phyloP scores from a whole-genome alignment of 2,888 invertebrate species.

The Aleiodes testaceus region DNA sequence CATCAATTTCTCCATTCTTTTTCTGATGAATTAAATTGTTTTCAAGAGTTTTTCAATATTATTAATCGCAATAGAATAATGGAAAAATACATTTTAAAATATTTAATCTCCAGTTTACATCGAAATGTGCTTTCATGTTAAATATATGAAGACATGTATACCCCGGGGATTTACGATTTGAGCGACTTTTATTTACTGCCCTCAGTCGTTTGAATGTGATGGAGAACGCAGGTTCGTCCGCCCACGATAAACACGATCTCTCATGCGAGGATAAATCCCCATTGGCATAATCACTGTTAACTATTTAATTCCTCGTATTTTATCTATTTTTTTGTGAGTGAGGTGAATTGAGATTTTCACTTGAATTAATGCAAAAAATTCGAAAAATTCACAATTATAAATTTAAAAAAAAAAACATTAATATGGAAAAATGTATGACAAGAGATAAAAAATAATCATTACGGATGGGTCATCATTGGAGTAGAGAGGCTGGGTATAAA shows the following conservation, averaged over 20 bases:
- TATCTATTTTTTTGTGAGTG: background rate
- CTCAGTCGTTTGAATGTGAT: slow-evolving; percentile 34
- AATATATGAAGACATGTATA: slow-evolving; percentile 35
- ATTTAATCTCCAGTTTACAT: slow-evolving; percentile 16
- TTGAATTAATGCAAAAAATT: no score
- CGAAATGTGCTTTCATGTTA: slow-evolving; percentile 1
- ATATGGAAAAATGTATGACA: background rate
- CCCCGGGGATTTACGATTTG: slow-evolving; percentile 37
- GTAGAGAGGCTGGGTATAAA: slow-evolving; percentile 14
- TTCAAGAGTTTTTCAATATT: no score
- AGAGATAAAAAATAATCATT: slow-evolving; percentile 32
- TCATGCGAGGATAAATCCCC: slow-evolving; percentile 9
- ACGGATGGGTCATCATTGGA: background rate
- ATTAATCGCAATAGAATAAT: background rate
- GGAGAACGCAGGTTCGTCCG: slow-evolving; percentile 31
- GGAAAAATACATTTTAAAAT: background rate
- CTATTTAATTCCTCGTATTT: background rate
- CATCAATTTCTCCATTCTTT: background rate
- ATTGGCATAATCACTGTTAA: slow-evolving; percentile 35
- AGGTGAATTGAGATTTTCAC: no score
- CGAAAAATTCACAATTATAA: slow-evolving; percentile 10
- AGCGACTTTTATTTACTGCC: slow-evolving; percentile 41
- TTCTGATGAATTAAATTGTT: background rate
- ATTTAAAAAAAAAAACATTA: background rate
- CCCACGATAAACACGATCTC: slow-evolving; percentile 35